Base-by-base conservation (phyloP, 1,140 invertebrate species). In the Drosophila triauraria region DNA sequence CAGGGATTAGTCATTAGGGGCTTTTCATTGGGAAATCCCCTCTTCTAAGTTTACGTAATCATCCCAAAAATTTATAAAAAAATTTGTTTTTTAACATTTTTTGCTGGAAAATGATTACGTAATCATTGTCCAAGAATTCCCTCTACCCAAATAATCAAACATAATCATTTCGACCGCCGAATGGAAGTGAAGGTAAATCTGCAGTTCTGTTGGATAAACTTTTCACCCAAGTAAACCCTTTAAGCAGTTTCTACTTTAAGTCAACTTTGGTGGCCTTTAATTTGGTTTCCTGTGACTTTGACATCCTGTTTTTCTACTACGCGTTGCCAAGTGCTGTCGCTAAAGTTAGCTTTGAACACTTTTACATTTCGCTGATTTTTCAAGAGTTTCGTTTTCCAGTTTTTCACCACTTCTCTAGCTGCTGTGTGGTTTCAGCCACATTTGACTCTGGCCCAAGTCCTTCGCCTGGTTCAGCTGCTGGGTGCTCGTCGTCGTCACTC, bases 281-380 rank as follows among this genome's bases (percentile, higher is more conserved):
- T 74, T 74, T 74, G 54, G 70, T 30, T 35, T 42, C 30, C 68
- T 44, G 35, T 47, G 47, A 74, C 67, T 72, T 72, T 71, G 44
- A 17, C 53, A 59, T 15, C 48, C 35, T 17, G 62, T 51, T 69
- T 57, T 80, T 40, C 38, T 35, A 20, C 32, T 35, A 35, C 42
- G 59, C 46, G 70, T 61, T 51, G 62, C 58, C 80, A 80, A 84
- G 84, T 77, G 81, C 68, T 57, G 67, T 61, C 67, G 70, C 58
- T 61, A 79, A 91, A 91, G 87, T 91, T 91, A 83, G 84, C 87
- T 91, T 91, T 91, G 87, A 91, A 91, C 87, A 91, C 87, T 91
- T 91, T 91, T 87, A 83, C 87, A 84, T 84, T 91, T 91, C 87
- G 87, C 80, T 91, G 87, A 84, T 79, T 91, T 91, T 91, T 87